Evolutionary conservation across 1,140 invertebrate genomes (phyloP).

Genomic region (Heterodera schachtii): DNA sequence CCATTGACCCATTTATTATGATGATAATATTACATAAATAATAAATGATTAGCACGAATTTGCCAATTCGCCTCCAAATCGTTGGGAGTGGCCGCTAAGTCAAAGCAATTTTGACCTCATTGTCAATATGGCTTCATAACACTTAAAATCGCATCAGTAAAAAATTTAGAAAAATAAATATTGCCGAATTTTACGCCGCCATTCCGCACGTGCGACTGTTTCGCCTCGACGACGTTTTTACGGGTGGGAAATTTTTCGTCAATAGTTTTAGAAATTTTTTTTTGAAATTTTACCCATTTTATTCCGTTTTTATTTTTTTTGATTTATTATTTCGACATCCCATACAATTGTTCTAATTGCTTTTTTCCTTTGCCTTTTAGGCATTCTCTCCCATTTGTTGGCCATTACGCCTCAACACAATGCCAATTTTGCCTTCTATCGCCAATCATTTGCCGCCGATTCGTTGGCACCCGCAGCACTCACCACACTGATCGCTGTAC

Average conservation of each 20-base stretch:
- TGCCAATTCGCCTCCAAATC: too few species aligned
- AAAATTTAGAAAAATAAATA: too few species aligned
- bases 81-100: too few species aligned
- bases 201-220: constrained; percentile 49
- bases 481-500: constrained; percentile 1
- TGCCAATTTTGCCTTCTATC: constrained; percentile 29
- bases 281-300: too few species aligned
- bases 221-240: constrained; percentile 59
- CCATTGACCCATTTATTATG: too few species aligned
- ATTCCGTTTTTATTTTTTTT: background rate
- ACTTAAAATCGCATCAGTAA: too few species aligned
- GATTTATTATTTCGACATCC: background rate
- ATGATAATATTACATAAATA: too few species aligned
- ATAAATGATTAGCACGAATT: too few species aligned
- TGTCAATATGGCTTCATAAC: too few species aligned
- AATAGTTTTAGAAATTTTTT: too few species aligned
- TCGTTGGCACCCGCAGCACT: background rate
- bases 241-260: constrained; percentile 40
- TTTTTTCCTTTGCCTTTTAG: background rate
- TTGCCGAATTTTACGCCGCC: constrained; percentile 54
- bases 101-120: too few species aligned
- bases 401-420: constrained; percentile 30
- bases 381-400: constrained; percentile 53
- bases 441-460: too few species aligned
- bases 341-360: background rate